Base-by-base conservation (phyloP, 2,888 invertebrate species). In the Agrochola lychnidis region DNA sequence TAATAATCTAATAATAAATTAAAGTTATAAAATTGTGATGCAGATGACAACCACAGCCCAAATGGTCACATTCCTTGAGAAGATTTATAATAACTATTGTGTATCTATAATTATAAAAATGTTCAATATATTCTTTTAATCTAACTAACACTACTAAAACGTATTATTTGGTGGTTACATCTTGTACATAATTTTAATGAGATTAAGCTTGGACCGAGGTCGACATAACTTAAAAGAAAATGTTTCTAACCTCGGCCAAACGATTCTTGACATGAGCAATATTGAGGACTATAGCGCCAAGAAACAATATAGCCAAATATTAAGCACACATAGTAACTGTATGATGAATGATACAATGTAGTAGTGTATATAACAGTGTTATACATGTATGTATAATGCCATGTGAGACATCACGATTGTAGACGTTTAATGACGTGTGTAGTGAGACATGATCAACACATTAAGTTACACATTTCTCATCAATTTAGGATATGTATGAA, bases 151-250 rank as follows among this genome's bases (percentile, higher is more conserved):
- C 93, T 94, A 94, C 92, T 93, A 94, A 91, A 94, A 93, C 92
- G 92, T 93, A 93, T 94, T 94, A 95, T 96, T 96, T 96, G 96
- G 96, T 96, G 96, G 96, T 96, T 95, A 96, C 91, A 94, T 92
- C 92, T 96, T 96, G 96, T 96, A 96, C 96, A 95, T 94, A 94
- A 90, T 90, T 90, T 95, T 95, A 89, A 94, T 94, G 95, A 96
- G 95, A 95, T 95, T 94, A 94, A 91, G 90, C 90, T 90, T 91
- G 89, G 79, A 86, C 87, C 86, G 87, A 88, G 75, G 82, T 82
- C 71, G 83, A 77, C 77, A 71, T 56, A 83, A 75, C 59, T 73
- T 45, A 70, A 73, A 51, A 79, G 61, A 45, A 75, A 79, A 78
- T 70, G 59, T 67, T 66, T 77, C 73, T 72, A 16, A 36, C 76